Base-by-base conservation (phyloP, 37 sponge, comb jelly and placozoan genomes). In the Tethya wilhelma region DNA sequence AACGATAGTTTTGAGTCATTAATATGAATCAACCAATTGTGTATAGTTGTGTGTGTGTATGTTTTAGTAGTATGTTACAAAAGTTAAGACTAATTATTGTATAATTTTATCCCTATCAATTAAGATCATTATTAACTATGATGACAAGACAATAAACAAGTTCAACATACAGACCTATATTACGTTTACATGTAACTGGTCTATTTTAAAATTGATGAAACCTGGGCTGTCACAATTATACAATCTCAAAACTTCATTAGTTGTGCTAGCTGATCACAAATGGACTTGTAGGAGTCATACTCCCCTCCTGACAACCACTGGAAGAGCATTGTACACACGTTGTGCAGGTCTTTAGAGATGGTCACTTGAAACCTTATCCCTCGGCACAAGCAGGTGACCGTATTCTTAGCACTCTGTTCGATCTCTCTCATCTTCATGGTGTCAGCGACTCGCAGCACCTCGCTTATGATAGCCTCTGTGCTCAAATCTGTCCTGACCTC, bases 291-390 rank as follows among this genome's bases (percentile, higher is more conserved):
- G 8, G 53, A 28, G 4, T 55, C 38, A 19, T 64, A 34, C 34
- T 63, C 63, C 4, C 77, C 81, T 41, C 86, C 86, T 20, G 80
- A 75, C n/a, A 85, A 37, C 82, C 85, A 80, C 59, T 90, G 77
- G 46, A 90, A 85, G 19, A 56, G 45, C 53, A 90, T 26, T 2
- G 44, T 63, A 57, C 90, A 90, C 22, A 53, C 8, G 58, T 25
- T 46, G 20, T 22, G 0, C 4, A n/a, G 6, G 9, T 79, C 74
- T n/a, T 85, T 85, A 64, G 25, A 43, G 19, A 90, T 26, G 30
- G 68, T 25, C 0, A 90, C 44, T n/a, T 45, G 40, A 26, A 90
- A 43, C 2, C 17, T 31, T 37, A 77, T 37, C 22, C 57, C 49
- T 2, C 68, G n/a, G 62, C 64, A 81, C 6, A 36, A 37, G 56